Conservation (phyloP, 2,888 invertebrate genomes). For the Aphodius granarius region DNA sequence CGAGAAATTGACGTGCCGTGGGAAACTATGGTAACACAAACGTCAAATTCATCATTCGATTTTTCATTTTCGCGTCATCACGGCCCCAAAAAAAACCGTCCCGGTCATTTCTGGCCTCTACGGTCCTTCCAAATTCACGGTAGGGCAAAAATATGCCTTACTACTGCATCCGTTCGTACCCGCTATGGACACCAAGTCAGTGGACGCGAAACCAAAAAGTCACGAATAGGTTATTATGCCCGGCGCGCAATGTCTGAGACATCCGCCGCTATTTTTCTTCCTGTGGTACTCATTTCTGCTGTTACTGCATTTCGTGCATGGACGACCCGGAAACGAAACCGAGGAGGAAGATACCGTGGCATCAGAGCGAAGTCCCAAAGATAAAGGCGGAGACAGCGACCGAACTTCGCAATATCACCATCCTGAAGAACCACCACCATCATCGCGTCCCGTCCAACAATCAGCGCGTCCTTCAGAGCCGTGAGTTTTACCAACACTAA, state of each 20-base stretch:
- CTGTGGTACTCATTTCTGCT: conserved; percentile 1
- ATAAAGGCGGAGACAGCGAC: neutral
- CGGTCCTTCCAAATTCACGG: neutral
- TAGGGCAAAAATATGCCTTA: neutral
- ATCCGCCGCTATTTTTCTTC: conserved; percentile 1
- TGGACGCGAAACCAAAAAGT: no score
- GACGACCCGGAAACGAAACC: neutral
- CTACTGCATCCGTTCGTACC: neutral
- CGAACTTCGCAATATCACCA: neutral
- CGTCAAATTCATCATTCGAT: neutral
- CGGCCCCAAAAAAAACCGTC: neutral
- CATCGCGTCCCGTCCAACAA: neutral
- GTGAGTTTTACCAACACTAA: neutral
- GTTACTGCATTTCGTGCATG: neutral
- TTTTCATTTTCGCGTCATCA: neutral
- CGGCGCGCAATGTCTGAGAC: conserved; percentile 1
- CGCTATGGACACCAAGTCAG: neutral
- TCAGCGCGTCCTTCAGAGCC: neutral
- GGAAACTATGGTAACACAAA: neutral
- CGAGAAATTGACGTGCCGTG: no score
- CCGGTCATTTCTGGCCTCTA: neutral
- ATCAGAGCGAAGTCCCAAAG: neutral
- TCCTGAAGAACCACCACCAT: neutral
- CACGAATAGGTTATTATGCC: neutral
- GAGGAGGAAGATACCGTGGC: neutral